phyloP scores from a whole-genome alignment of 1,140 invertebrate species.

The Phymastichus coffea region DNA sequence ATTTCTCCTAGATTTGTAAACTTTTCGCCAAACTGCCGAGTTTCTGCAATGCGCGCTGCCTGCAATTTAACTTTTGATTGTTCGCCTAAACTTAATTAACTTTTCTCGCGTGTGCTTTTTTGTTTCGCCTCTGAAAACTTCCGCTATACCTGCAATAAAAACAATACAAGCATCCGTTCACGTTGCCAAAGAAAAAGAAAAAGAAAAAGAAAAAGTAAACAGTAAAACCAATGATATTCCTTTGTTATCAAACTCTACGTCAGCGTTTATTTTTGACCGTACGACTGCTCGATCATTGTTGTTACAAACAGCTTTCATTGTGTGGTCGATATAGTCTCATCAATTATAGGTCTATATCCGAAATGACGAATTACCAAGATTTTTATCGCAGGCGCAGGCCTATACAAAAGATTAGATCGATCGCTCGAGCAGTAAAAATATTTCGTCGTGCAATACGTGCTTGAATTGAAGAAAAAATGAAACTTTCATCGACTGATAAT shows the following conservation, averaged over 20 bases:
- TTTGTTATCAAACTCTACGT: not conserved
- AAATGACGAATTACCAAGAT: not conserved
- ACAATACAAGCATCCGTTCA: too few species aligned
- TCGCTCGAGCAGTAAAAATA: not conserved
- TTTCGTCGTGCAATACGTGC: not conserved
- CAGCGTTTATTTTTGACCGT: not conserved
- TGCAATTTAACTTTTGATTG: slow-evolving; percentile 21
- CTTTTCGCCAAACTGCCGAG: slow-evolving; percentile 4
- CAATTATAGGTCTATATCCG: not conserved
- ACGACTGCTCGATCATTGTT: slow-evolving; percentile 7
- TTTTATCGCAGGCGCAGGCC: too few species aligned
- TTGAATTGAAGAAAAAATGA: too few species aligned
- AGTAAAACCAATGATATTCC: not conserved
- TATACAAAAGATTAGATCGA: not conserved
- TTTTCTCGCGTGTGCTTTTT: not conserved
- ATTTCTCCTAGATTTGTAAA: slow-evolving; percentile 18
- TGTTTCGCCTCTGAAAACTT: not conserved
- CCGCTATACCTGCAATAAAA: too few species aligned
- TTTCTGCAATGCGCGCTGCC: too few species aligned
- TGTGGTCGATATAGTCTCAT: not conserved
- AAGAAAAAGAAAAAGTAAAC: not conserved
- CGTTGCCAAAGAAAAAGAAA: too few species aligned
- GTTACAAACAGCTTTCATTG: not conserved
- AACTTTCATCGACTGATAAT: too few species aligned
- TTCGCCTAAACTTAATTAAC: not conserved